Percentiles rank a stretch among this genome's conserved stretches.
Conservation (phyloP, 2,113 vertebrate species). For the Chunga burmeisteri region DNA sequence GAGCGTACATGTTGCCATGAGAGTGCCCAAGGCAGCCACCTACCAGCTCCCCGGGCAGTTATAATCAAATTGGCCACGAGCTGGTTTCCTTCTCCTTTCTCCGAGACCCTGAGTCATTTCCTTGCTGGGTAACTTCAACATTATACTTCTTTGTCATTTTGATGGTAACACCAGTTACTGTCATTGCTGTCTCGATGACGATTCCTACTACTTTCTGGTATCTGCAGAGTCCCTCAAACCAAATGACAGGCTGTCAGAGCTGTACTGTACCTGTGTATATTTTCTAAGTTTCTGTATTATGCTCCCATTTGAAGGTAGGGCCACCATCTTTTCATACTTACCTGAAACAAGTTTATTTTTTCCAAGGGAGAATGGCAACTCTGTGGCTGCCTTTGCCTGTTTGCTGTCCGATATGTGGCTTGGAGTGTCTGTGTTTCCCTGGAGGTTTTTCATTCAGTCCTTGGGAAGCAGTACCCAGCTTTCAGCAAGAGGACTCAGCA, state of each 20-base stretch:
- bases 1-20: rapidly evolving
- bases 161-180: not conserved
- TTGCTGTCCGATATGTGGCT: slow-evolving; percentile 83
- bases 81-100: not conserved
- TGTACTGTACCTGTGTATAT: rapidly evolving
- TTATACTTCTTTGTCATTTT: not conserved
- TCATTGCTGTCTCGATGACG: rapidly evolving
- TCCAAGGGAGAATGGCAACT: slow-evolving; percentile 54
- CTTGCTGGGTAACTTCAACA: not conserved
- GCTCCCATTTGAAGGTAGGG: not conserved
- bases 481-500: slow-evolving; percentile 81
- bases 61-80: not conserved
- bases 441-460: slow-evolving; percentile 61
- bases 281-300: not conserved
- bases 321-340: not conserved
- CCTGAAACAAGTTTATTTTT: not conserved
- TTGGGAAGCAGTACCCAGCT: slow-evolving; percentile 72
- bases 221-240: not conserved
- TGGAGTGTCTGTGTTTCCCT: slow-evolving; percentile 74
- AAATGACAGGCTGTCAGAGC: not conserved
- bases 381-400: slow-evolving; percentile 73
- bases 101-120: not conserved
- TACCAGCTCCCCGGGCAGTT: not conserved
- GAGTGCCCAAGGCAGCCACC: not conserved
- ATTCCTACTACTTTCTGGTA: not conserved